Evolutionary conservation across 2,113 vertebrate species (phyloP).

Genomic region (Perognathus longimembris): DNA sequence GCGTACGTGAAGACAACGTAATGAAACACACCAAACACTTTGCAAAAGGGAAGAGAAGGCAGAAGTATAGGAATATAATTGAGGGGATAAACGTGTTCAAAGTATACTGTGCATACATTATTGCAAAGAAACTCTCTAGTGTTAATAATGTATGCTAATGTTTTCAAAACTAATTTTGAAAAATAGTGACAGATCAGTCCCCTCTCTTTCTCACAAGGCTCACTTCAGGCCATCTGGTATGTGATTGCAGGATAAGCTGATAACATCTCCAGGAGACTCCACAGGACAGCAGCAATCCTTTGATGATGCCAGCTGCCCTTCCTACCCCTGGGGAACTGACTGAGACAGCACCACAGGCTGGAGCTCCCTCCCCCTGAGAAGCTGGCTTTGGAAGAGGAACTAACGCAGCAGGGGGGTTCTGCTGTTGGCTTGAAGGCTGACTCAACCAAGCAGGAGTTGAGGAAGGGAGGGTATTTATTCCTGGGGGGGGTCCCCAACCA

Average conservation of each 20-base stretch:
- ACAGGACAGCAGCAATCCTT: not conserved
- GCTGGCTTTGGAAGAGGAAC: not conserved
- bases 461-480: not conserved
- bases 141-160: no score
- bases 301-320: conserved; percentile 55
- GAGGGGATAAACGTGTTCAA: no score
- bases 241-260: not conserved
- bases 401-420: not conserved
- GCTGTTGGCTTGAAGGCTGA: not conserved
- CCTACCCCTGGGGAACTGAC: not conserved
- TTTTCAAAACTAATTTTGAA: no score
- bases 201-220: not conserved
- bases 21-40: no score
- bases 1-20: no score
- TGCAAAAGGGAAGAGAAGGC: no score
- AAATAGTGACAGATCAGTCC: not conserved
- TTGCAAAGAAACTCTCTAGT: no score
- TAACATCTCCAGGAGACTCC: not conserved
- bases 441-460: not conserved
- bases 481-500: not conserved
- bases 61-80: no score
- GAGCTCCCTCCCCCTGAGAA: not conserved
- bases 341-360: not conserved
- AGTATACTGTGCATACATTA: no score
- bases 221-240: not conserved